Evolutionary conservation across 2,888 invertebrate genomes (phyloP), one percentile per base, ranked within the genome.

Genomic region (Agriopis marginaria): DNA sequence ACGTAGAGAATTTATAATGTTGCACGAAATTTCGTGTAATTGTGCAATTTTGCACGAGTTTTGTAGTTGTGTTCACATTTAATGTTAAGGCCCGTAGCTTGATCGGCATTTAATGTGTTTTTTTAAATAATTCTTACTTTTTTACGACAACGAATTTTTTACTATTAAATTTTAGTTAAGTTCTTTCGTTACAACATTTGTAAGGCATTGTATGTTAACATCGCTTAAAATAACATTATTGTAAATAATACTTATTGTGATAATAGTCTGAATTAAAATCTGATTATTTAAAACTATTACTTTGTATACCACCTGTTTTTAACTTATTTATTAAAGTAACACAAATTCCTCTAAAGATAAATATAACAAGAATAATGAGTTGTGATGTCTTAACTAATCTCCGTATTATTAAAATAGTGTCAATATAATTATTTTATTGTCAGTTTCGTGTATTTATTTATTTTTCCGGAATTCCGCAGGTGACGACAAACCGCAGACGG

Each of bases 31-130:
- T 58, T 73, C 45, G 73, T 75, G 75, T 71, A 71, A 74, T n/a
- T 47, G 70, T 70, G 65, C 58, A 78, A 68, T 74, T 54, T 64
- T 69, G 73, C 70, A 68, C 70, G 66, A 70, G 76, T 73, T 69
- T 70, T 54, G 76, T 80, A 83, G 79, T 76, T 77, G 79, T 81
- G 78, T 83, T 83, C 79, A 81, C 74, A 66, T 51, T 62, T 76
- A 76, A 72, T 77, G 66, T 72, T 72, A 78, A 73, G 82, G 83
- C 80, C 83, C 80, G 79, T 87, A 83, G 82, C 75, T 66, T 71
- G 77, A 85, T 86, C 84, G 88, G 89, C 89, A 90, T 90, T 91
- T 89, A 88, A 82, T 23, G 17, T 23, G 17, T 23, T 23, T 81
- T 81, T 81, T 68, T 78, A 72, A 74, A 71, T 70, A 70, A 68